Base-by-base conservation (phyloP, 2,888 invertebrate species). In the Nomada ferruginata region DNA sequence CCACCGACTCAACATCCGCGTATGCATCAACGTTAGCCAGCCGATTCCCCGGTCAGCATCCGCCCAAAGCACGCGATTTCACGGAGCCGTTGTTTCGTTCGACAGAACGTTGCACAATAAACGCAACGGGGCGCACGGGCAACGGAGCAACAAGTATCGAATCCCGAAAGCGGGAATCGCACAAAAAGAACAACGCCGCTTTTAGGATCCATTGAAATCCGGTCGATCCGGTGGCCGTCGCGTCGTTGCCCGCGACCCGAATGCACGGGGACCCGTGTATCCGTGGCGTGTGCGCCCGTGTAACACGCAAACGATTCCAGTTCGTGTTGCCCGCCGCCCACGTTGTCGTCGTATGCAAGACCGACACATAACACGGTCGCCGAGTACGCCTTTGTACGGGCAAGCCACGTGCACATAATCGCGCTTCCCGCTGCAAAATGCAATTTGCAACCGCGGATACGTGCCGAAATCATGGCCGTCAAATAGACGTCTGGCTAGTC, bases 351-450 rank as follows among this genome's bases (percentile, higher is more conserved):
- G 83, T 74, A 74, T 77, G 81, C 72, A 75, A 47, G 66, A 61
- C 76, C 71, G 71, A 47, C 78, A 71, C 76, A 85, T 85, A 86
- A 78, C 83, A 60, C 61, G 76, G 76, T 79, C 70, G 69, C 77
- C 82, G 86, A 83, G 85, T 85, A 68, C 76, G 84, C 82, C 82
- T 82, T 82, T 82, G 87, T 76, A 75, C 74, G 47, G 64, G 36
- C 77, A 59, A 76, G 66, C 79, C 82, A 85, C 87, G 85, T 85
- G 86, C 87, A 80, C 75, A 80, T 87, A 87, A 87, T 87, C 79
- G 84, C 42, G 77, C 76, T 57, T 52, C 65, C 57, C 57, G 70
- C 64, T 59, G 85, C 76, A 85, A 85, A 82, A 87, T 84, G 82
- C 84, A 87, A 87, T 87, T 87, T 87, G 76, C 78, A 85, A 70